phyloP scores from a whole-genome alignment of 2,888 invertebrate species.

The Cerceris ruficornis region DNA sequence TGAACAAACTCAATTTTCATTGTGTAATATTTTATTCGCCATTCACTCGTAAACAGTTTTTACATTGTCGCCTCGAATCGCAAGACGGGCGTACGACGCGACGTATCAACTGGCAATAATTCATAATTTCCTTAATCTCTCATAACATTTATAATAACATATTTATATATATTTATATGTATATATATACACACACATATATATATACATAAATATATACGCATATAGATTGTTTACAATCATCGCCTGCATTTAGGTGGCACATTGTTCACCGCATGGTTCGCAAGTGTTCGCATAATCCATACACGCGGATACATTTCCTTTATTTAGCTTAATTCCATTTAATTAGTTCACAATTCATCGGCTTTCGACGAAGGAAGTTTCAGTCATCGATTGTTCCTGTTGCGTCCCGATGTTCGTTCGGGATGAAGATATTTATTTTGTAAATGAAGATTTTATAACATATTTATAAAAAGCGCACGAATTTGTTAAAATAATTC shows the following conservation, averaged over 20 bases:
- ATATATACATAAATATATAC: constrained; percentile 53
- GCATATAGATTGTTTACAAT: constrained; percentile 72
- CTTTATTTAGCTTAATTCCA: too few relatives aligned
- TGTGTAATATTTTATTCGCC: constrained; percentile 73
- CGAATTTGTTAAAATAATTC: too few relatives aligned
- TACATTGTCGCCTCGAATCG: constrained; percentile 68
- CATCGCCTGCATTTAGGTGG: constrained; percentile 44
- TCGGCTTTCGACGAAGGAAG: too few relatives aligned
- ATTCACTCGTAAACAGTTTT: constrained; percentile 75
- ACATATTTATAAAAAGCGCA: too few relatives aligned
- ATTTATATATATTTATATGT: constrained; percentile 32
- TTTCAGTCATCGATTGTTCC: too few relatives aligned
- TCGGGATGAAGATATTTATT: too few relatives aligned
- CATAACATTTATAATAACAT: constrained; percentile 75
- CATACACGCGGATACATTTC: constrained; percentile 4
- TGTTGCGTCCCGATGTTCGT: too few relatives aligned
- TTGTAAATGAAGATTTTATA: too few relatives aligned
- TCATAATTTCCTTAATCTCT: constrained; percentile 73
- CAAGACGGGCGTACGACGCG: constrained; percentile 48
- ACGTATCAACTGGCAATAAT: constrained; percentile 75
- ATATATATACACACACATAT: constrained; percentile 33
- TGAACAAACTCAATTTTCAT: constrained; percentile 45
- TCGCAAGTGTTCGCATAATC: neutral
- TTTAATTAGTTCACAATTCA: too few relatives aligned
- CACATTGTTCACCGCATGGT: constrained; percentile 27